Conservation (phyloP, 2,888 invertebrate species). For the Agrotis segetum region DNA sequence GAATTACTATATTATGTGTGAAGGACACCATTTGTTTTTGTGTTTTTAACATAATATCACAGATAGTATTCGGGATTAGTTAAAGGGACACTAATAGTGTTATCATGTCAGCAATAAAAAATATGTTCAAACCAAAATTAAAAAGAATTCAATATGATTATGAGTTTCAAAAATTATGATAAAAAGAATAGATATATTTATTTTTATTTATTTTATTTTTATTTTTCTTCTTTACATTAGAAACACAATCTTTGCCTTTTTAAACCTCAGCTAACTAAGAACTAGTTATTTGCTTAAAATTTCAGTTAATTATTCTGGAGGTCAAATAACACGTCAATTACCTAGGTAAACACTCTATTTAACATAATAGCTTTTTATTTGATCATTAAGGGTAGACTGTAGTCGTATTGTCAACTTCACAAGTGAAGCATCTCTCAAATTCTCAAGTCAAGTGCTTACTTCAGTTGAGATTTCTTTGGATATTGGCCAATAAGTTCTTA, state of each 20-base stretch:
- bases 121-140: too few species aligned
- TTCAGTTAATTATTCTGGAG: not conserved
- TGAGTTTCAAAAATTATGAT: not conserved
- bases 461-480: not conserved
- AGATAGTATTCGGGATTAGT: too few species aligned
- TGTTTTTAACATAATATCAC: too few species aligned
- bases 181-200: not conserved
- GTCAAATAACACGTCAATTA: not conserved
- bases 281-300: not conserved
- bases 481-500: not conserved
- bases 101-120: too few species aligned
- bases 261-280: not conserved
- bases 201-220: too few species aligned
- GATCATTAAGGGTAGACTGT: not conserved
- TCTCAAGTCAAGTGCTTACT: constrained; percentile 9
- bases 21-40: not conserved
- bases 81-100: too few species aligned
- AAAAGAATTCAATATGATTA: not conserved
- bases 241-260: not conserved
- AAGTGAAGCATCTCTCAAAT: constrained; percentile 10
- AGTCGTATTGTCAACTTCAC: constrained; percentile 5
- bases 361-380: not conserved
- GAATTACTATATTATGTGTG: not conserved
- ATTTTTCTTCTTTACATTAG: not conserved
- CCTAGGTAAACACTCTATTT: not conserved